phyloP scores from a whole-genome alignment of 2,888 invertebrate species.

The Slavum lentiscoides region DNA sequence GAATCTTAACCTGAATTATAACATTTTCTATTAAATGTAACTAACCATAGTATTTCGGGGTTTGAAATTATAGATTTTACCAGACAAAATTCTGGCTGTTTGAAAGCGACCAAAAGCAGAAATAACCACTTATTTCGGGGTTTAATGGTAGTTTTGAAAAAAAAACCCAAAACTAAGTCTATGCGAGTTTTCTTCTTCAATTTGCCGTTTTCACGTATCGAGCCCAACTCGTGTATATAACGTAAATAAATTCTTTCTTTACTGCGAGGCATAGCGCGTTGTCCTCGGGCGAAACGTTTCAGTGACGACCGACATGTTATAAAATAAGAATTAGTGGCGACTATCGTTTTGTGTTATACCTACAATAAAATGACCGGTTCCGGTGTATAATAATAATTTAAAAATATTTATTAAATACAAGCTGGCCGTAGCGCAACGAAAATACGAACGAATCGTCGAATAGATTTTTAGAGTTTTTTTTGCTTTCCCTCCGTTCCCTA shows the following conservation, averaged over 20 bases:
- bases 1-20: too few species aligned
- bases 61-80: too few species aligned
- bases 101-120: too few species aligned
- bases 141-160: too few species aligned
- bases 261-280: slow-evolving; percentile 9
- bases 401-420: too few species aligned
- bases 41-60: too few species aligned
- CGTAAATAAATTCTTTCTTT: slow-evolving; percentile 18
- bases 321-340: neutral
- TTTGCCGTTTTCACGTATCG: too few species aligned
- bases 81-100: too few species aligned
- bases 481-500: neutral
- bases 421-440: neutral
- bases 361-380: slow-evolving; percentile 46
- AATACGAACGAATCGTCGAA: slow-evolving; percentile 7
- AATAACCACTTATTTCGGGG: too few species aligned
- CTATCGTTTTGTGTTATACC: slow-evolving; percentile 9
- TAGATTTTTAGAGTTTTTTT: neutral
- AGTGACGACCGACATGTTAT: slow-evolving; percentile 11
- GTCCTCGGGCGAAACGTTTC: slow-evolving; percentile 25
- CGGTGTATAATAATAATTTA: neutral
- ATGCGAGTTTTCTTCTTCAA: too few species aligned
- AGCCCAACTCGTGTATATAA: neutral
- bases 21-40: too few species aligned
- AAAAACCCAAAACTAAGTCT: too few species aligned